phyloP scores from a whole-genome alignment of 2,888 invertebrate genomes.

The Platycheirus rosarum region DNA sequence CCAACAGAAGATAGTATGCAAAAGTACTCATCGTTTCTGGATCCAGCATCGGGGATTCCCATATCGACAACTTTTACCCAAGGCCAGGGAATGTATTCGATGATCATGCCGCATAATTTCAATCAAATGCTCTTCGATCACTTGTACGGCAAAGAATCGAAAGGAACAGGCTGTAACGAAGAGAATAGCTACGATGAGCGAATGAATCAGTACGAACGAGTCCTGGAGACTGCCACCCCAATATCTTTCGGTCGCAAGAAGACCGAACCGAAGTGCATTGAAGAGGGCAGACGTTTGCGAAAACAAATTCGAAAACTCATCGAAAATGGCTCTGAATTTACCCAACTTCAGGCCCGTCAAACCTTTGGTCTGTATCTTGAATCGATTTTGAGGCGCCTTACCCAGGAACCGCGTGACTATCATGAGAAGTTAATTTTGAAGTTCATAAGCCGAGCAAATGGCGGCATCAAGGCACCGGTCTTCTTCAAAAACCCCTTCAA shows the following conservation, averaged over 20 bases:
- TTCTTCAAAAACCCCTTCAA: slow-evolving; percentile 84
- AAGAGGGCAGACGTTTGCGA: slow-evolving; percentile 79
- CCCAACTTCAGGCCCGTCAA: slow-evolving; percentile 87
- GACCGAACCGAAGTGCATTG: slow-evolving; percentile 81
- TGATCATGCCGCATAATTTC: slow-evolving; percentile 87
- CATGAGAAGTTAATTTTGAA: slow-evolving; percentile 87
- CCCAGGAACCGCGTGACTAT: slow-evolving; percentile 81
- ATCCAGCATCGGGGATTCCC: slow-evolving; percentile 89
- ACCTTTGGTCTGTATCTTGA: slow-evolving; percentile 91
- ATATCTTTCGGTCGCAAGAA: slow-evolving; percentile 79
- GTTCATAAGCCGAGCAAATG: slow-evolving; percentile 89
- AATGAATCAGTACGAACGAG: slow-evolving; percentile 83
- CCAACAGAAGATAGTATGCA: slow-evolving; percentile 95
- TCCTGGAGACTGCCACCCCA: slow-evolving; percentile 78
- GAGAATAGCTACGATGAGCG: slow-evolving; percentile 81
- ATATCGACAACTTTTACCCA: slow-evolving; percentile 86
- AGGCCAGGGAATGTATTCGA: slow-evolving; percentile 84
- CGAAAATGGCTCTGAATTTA: slow-evolving; percentile 86
- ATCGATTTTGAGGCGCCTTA: slow-evolving; percentile 88
- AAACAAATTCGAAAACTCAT: slow-evolving; percentile 83
- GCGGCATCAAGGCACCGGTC: slow-evolving; percentile 88
- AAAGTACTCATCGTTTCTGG: slow-evolving; percentile 90
- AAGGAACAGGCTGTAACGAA: slow-evolving; percentile 68
- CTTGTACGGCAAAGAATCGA: slow-evolving; percentile 86
- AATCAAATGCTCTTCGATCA: slow-evolving; percentile 90